phyloP scores from a whole-genome alignment of 2,113 vertebrate genomes.

The Psettodes erumei region DNA sequence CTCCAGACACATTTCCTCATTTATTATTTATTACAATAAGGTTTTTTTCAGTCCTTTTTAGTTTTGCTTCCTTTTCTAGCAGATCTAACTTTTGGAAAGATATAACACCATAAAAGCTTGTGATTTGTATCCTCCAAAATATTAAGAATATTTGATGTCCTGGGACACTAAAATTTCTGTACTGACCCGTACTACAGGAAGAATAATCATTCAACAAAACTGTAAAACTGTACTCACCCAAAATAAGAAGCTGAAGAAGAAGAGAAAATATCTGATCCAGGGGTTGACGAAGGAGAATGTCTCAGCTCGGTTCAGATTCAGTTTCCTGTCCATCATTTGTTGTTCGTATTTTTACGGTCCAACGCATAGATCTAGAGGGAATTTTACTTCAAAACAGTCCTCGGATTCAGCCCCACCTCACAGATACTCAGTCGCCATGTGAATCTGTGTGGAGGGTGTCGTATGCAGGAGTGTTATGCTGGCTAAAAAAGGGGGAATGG shows the following conservation, averaged over 20 bases:
- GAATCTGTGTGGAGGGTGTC: slow-evolving; percentile 32
- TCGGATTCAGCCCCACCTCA: slow-evolving; percentile 31
- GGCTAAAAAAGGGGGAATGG: slow-evolving; percentile 63
- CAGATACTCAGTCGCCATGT: slow-evolving; percentile 39
- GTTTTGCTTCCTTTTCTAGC: not conserved
- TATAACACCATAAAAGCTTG: not conserved
- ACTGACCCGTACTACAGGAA: not conserved
- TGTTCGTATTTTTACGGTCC: slow-evolving; percentile 3
- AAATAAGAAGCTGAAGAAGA: slow-evolving; percentile 85
- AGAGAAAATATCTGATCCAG: slow-evolving; percentile 83
- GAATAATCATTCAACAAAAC: not conserved
- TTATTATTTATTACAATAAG: slow-evolving; percentile 69
- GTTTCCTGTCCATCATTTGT: slow-evolving; percentile 75
- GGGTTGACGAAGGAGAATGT: slow-evolving; percentile 83
- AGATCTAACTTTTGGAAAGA: not conserved
- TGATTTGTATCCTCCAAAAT: slow-evolving; percentile 27
- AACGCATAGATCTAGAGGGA: not conserved
- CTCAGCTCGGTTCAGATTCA: slow-evolving; percentile 73
- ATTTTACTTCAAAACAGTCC: slow-evolving; percentile 36
- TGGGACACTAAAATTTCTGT: not conserved
- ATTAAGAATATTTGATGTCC: not conserved
- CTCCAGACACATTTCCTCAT: slow-evolving; percentile 30
- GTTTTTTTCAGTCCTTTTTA: not conserved
- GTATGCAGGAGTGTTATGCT: not conserved
- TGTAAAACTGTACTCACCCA: slow-evolving; percentile 76